Percentiles rank a stretch among this genome's conserved stretches.
Evolutionary conservation across 2,888 invertebrate species (phyloP).

Genomic region (Ryuthela nishihirai): DNA sequence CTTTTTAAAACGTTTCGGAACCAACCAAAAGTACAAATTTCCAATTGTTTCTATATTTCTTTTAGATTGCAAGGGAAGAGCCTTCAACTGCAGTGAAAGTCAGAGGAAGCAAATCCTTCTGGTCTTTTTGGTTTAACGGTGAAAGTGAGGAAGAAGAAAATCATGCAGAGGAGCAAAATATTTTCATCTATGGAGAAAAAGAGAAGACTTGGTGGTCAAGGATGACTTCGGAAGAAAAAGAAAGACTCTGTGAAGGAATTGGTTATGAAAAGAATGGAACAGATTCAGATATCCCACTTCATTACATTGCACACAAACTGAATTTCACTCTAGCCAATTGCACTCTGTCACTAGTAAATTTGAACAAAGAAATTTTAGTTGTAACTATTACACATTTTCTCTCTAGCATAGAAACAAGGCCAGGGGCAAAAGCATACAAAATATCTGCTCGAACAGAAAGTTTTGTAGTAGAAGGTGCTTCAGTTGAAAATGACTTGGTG

Average conservation of each 20-base stretch:
- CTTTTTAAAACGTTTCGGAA: too few species aligned
- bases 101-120: conserved; percentile 19
- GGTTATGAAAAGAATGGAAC: conserved; percentile 58
- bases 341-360: conserved; percentile 63
- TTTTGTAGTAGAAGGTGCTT: conserved; percentile 69
- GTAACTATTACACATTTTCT: conserved; percentile 68
- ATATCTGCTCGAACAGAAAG: conserved; percentile 68
- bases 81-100: conserved; percentile 45
- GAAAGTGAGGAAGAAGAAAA: conserved; percentile 41
- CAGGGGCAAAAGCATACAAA: conserved; percentile 65
- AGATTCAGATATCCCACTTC: conserved; percentile 37
- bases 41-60: neutral
- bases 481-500: conserved; percentile 66
- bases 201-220: conserved; percentile 60
- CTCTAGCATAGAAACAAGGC: conserved; percentile 64
- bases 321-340: conserved; percentile 69
- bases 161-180: conserved; percentile 45
- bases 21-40: neutral
- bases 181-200: conserved; percentile 58
- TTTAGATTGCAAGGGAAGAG: conserved; percentile 45
- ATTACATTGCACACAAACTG: conserved; percentile 59
- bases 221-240: conserved; percentile 62
- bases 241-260: conserved; percentile 60
- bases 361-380: conserved; percentile 67
- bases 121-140: conserved; percentile 21